phyloP scores from a whole-genome alignment of 2,797 vertebrate genomes.

The Halcyon smyrnensis region DNA sequence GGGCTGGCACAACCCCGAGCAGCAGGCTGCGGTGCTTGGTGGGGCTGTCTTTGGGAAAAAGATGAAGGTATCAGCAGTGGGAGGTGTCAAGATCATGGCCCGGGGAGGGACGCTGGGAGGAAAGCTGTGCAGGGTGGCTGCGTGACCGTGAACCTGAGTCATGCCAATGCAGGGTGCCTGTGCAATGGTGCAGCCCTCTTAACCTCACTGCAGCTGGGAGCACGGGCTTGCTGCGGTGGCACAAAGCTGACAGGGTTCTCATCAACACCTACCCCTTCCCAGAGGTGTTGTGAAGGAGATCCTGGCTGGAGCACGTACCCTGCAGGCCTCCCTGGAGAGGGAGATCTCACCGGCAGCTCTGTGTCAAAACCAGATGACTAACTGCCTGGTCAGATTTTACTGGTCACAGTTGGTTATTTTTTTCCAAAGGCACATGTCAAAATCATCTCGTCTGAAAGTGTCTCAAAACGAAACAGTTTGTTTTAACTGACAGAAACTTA shows the following conservation, averaged over 20 bases:
- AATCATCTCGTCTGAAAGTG: not conserved
- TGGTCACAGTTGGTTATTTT: not conserved
- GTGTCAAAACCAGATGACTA: not conserved
- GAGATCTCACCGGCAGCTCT: not conserved
- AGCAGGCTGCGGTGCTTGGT: not conserved
- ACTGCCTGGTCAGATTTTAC: not conserved
- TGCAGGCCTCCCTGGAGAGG: not conserved
- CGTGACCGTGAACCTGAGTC: fast-evolving
- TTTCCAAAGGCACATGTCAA: not conserved
- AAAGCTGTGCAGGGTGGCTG: not conserved
- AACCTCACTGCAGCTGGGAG: fast-evolving
- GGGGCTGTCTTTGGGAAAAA: not conserved
- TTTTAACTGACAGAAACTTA: slow-evolving; percentile 9
- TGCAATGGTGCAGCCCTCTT: fast-evolving
- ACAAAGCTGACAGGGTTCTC: not conserved
- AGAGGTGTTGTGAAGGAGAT: fast-evolving
- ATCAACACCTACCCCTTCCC: not conserved
- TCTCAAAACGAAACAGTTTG: slow-evolving; percentile 20
- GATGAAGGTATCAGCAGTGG: not conserved
- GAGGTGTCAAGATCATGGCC: not conserved
- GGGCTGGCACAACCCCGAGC: not conserved
- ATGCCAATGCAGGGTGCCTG: fast-evolving
- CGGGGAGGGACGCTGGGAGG: not conserved
- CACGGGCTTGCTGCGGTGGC: not conserved
- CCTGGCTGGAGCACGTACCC: not conserved